Conservation (phyloP, 1,140 invertebrate species). For the Lasioglossum albipes region DNA sequence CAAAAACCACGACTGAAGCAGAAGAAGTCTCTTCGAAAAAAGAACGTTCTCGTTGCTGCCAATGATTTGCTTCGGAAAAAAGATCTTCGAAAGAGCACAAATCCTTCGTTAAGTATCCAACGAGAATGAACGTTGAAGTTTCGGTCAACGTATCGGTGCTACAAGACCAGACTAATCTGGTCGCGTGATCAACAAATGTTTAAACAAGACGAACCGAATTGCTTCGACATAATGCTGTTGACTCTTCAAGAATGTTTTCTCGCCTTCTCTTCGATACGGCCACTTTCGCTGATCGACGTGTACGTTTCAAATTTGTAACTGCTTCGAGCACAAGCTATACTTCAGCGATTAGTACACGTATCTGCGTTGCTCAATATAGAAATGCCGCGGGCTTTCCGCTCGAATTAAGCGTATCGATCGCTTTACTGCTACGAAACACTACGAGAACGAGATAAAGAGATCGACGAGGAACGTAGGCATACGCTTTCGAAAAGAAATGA, state of each 20-base stretch:
- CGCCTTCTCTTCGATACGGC: not conserved
- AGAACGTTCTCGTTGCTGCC: not conserved
- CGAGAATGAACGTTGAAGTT: not conserved
- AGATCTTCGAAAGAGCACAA: conserved; percentile 9
- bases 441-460: not conserved
- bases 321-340: conserved; percentile 35
- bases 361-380: conserved; percentile 42
- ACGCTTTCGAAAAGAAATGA: conserved; percentile 1
- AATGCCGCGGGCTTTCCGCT: not conserved
- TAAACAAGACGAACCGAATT: conserved; percentile 10
- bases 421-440: not conserved
- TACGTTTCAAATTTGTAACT: conserved; percentile 51
- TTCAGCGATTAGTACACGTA: conserved; percentile 28
- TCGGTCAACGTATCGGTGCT: conserved; percentile 7
- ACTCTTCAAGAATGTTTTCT: not conserved
- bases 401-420: not conserved
- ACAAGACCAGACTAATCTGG: conserved; percentile 8
- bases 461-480: conserved; percentile 13
- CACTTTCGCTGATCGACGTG: conserved; percentile 42
- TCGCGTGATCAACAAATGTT: conserved; percentile 9
- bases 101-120: not conserved
- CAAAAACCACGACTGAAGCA: not conserved
- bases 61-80: not conserved
- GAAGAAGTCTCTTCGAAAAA: conserved; percentile 15
- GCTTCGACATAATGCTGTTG: not conserved